These are phyloP conservation scores for Myotis brandtii DNA, from an alignment of 2,113 vertebrate species.

Conservation along the genomic window DNA sequence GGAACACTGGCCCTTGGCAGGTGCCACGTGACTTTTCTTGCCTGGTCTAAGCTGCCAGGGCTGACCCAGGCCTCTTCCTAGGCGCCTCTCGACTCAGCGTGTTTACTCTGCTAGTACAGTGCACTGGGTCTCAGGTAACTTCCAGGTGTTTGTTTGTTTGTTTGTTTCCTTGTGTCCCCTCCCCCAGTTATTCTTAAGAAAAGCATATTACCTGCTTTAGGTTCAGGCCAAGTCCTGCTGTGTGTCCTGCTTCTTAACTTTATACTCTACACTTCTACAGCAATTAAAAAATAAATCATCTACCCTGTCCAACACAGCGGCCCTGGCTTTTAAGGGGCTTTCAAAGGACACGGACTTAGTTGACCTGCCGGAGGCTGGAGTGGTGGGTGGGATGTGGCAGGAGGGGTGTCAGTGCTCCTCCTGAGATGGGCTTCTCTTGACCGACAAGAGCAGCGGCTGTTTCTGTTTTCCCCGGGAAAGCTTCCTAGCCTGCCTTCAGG, in stretches of 20 bases:
- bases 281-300: not conserved
- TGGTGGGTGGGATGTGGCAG: no score
- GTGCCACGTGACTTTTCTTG: not conserved
- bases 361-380: not conserved
- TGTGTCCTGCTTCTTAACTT: not conserved
- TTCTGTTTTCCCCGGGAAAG: not conserved
- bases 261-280: not conserved
- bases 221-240: not conserved
- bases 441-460: not conserved
- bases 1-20: not conserved
- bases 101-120: not conserved
- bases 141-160: not conserved
- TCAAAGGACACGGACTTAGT: rapidly evolving
- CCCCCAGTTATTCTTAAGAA: not conserved
- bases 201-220: not conserved
- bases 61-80: not conserved
- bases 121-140: not conserved
- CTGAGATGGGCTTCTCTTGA: not conserved
- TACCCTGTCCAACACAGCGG: not conserved
- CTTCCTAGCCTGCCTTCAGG: not conserved
- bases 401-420: not conserved
- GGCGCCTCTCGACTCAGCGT: not conserved
- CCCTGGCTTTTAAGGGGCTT: not conserved
- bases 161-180: rapidly evolving
- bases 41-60: not conserved